A percentile compares a stretch with the other conserved stretches of the same genome.
phyloP scores from a whole-genome alignment of 2,888 invertebrate species.

The Calliopum simillimum region DNA sequence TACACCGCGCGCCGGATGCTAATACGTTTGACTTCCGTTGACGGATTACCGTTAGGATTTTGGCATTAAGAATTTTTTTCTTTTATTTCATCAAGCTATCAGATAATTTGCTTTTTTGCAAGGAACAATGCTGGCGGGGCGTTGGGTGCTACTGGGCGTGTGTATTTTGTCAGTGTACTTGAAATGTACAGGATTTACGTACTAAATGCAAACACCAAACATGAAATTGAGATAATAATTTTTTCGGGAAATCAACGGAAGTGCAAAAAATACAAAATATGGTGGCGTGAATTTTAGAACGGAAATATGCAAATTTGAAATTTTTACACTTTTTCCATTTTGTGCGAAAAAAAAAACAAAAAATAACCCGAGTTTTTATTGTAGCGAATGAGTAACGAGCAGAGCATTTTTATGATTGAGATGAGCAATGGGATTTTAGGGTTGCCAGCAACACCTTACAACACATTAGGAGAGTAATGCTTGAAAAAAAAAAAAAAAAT shows the following conservation, averaged over 20 bases:
- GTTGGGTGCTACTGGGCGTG: constrained; percentile 23
- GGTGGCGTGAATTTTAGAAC: constrained; percentile 36
- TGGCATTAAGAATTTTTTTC: constrained; percentile 1
- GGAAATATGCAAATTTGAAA: constrained; percentile 60
- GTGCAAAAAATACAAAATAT: constrained; percentile 1
- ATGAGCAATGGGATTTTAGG: constrained; percentile 43
- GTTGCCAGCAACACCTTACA: no score
- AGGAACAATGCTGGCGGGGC: constrained; percentile 42
- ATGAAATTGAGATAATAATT: constrained; percentile 26
- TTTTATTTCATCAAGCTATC: constrained; percentile 46
- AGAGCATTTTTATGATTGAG: constrained; percentile 62
- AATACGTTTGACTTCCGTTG: constrained; percentile 66
- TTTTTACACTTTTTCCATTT: constrained; percentile 42
- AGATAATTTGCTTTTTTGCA: constrained; percentile 56
- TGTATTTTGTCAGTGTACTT: constrained; percentile 29
- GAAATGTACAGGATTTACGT: constrained; percentile 34
- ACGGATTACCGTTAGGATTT: constrained; percentile 57
- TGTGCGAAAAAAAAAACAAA: constrained; percentile 30
- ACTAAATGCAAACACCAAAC: constrained; percentile 17
- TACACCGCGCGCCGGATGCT: constrained; percentile 62
- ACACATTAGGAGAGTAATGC: no score
- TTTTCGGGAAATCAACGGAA: constrained; percentile 36
- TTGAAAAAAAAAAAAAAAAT: no score
- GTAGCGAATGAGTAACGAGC: constrained; percentile 64
- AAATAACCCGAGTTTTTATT: constrained; percentile 58